Conservation (phyloP, 2,888 invertebrate species). For the Habroteleia sp. region DNA sequence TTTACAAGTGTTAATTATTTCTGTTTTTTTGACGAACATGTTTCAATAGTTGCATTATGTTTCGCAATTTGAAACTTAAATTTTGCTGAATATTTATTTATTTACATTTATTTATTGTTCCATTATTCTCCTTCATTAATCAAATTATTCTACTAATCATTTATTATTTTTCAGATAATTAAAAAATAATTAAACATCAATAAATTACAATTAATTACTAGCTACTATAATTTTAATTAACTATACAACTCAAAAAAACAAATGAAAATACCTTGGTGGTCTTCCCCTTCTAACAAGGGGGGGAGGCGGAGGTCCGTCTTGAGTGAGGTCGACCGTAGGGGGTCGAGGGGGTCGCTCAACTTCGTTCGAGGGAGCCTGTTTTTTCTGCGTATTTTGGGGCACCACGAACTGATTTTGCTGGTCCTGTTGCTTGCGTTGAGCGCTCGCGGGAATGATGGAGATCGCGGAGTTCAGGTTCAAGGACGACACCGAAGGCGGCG, state of each 20-base stretch:
- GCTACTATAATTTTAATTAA: too few species aligned
- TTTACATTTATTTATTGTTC: too few species aligned
- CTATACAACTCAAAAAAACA: too few species aligned
- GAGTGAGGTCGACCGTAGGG: conserved; percentile 81
- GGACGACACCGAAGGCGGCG: conserved; percentile 76
- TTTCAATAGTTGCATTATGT: too few species aligned
- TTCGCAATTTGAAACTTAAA: too few species aligned
- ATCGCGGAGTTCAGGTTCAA: conserved; percentile 84
- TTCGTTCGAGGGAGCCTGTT: conserved; percentile 69
- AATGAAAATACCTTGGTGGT: conserved; percentile 73
- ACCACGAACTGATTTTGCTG: conserved; percentile 77
- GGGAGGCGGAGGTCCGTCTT: conserved; percentile 77
- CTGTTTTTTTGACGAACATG: too few species aligned
- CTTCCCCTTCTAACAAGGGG: conserved; percentile 78
- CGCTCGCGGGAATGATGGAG: conserved; percentile 83
- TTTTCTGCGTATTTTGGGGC: conserved; percentile 78
- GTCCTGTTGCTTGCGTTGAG: conserved; percentile 80
- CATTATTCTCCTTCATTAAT: too few species aligned
- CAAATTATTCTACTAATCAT: too few species aligned
- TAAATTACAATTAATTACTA: neutral
- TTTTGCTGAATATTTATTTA: too few species aligned
- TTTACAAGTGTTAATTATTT: too few species aligned
- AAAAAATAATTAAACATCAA: too few species aligned
- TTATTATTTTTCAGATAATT: too few species aligned
- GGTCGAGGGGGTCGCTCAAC: conserved; percentile 81